Conservation (phyloP, 2,113 vertebrate genomes). For the Motacilla alba region DNA sequence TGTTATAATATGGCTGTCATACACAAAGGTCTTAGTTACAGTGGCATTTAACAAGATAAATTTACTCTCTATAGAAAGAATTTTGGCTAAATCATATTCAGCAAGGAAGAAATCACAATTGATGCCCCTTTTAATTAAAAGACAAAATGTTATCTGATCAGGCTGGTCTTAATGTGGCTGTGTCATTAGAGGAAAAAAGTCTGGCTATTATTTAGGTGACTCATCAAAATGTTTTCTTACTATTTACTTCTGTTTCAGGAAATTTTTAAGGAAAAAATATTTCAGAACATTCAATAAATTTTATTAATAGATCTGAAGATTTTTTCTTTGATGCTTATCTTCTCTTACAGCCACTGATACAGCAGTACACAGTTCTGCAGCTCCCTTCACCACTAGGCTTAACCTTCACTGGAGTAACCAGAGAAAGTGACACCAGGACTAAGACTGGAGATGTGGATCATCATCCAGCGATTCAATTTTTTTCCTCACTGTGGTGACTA, state of each 20-base stretch:
- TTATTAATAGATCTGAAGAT: neutral
- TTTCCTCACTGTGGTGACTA: neutral
- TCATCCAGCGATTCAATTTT: neutral
- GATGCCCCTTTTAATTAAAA: neutral
- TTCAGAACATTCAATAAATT: neutral
- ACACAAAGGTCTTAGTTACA: neutral
- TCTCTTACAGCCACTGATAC: accelerated
- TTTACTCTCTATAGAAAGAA: neutral
- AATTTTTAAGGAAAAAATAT: neutral
- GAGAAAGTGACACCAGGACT: neutral
- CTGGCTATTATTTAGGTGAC: neutral
- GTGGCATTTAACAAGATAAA: neutral
- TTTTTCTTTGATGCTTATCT: neutral
- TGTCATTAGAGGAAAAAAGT: neutral
- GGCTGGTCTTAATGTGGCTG: neutral
- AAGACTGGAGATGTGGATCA: neutral
- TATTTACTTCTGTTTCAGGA: neutral
- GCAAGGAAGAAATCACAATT: neutral
- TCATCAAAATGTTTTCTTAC: neutral
- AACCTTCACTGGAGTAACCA: neutral
- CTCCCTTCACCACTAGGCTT: neutral
- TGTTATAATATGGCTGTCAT: neutral
- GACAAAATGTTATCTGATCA: neutral
- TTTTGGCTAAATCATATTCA: neutral
- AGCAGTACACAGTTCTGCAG: neutral